A percentile compares a stretch with the other conserved stretches of the same genome.
Evolutionary conservation across 2,888 invertebrate genomes (phyloP).

Genomic region (Apamea sordens): DNA sequence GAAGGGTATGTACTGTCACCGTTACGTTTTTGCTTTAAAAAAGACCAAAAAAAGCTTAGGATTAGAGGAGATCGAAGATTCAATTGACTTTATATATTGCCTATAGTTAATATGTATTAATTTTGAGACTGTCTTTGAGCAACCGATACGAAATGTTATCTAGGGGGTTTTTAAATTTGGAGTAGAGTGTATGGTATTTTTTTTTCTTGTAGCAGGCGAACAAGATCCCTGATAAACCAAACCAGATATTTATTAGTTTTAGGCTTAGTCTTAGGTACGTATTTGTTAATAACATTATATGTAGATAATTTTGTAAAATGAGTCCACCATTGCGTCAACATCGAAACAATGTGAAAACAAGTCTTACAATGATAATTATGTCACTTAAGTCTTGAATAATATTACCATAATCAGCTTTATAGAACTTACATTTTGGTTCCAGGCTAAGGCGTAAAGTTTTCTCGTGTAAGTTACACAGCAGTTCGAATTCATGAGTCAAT

Average conservation of each 20-base stretch:
- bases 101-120: background rate
- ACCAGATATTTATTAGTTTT: background rate
- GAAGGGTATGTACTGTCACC: background rate
- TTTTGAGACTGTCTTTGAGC: background rate
- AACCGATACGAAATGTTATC: background rate
- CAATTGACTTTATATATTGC: background rate
- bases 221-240: background rate
- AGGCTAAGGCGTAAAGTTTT: background rate
- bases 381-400: background rate
- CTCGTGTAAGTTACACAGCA: slow-evolving; percentile 1
- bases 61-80: background rate
- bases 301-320: background rate
- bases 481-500: background rate
- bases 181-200: background rate
- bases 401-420: background rate
- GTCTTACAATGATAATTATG: background rate
- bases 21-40: background rate
- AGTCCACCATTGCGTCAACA: background rate
- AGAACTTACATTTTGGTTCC: background rate
- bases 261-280: background rate
- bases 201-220: background rate
- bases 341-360: slow-evolving; percentile 1
- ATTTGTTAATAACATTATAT: background rate
- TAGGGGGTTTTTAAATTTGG: background rate
- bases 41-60: background rate